Evolutionary conservation across 2,888 invertebrate genomes (phyloP), one percentile per base, ranked within the genome.

Genomic region (Saturnia japonica): DNA sequence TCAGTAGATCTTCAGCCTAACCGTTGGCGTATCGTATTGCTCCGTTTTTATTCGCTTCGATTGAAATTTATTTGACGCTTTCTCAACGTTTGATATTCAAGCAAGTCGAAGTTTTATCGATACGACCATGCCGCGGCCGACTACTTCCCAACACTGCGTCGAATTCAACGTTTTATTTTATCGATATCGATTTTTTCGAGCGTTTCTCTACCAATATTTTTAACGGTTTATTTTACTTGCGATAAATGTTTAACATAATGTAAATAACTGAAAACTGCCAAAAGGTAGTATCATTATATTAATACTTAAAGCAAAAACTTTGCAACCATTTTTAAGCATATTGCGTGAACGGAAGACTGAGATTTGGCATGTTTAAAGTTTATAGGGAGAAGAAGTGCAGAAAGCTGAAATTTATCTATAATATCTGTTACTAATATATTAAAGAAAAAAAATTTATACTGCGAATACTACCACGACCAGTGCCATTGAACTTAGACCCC

Each of bases 1-100:
- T 40, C 40, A 64, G 64, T 64, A 12, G 14, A 64, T 40, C 64
- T 9, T 11, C 40, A 19, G 12, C 64, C 64, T 64, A 64, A 60
- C 1, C 67, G 45, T 34, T 7, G 28, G 12, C 64, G 47, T 34
- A 28, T 69, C 45, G 67, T 45, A 34, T 72, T 70, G 67, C 67
- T 75, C 74, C 71, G 75, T 78, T 80, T 82, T 80, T 79, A 78
- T 80, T 80, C 76, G 74, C 72, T 70, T 75, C 78, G 74, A 82
- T 82, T 80, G 78, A 81, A 82, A 83, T 84, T 82, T 80, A 82
- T 82, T 81, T 81, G 82, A 81, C 80, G 78, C 72, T 74, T 73
- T 78, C 77, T 77, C 71, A 74, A 75, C 74, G 70, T 76, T 71
- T 74, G 73, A 77, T 78, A 78, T 80, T 80, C 78, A 78, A 76